phyloP scores from a whole-genome alignment of 2,113 vertebrate species.

The Gopherus evgoodei region DNA sequence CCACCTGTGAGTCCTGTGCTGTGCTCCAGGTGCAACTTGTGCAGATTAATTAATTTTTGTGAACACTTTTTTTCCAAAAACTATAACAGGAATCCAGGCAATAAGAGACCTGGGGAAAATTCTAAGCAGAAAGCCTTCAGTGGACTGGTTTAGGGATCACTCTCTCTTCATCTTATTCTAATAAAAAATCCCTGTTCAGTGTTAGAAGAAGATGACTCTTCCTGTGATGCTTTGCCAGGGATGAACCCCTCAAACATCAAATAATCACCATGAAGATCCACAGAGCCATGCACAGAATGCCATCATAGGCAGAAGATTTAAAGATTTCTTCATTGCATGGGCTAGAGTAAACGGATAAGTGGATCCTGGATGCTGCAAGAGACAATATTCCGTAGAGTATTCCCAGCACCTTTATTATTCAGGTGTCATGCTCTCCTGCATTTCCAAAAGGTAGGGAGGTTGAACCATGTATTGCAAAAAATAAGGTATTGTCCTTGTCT shows the following conservation, averaged over 20 bases:
- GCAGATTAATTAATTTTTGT: too few relatives aligned
- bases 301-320: neutral
- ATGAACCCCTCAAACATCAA: neutral
- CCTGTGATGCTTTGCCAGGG: neutral
- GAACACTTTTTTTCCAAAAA: neutral
- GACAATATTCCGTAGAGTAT: neutral
- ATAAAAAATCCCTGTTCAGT: neutral
- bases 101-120: neutral
- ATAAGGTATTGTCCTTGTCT: neutral
- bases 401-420: neutral
- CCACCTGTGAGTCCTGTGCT: neutral
- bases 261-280: neutral
- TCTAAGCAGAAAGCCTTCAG: neutral
- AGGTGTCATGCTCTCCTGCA: neutral
- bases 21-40: neutral
- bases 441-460: neutral
- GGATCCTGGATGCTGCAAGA: neutral
- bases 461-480: neutral
- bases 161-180: neutral
- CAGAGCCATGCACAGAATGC: neutral
- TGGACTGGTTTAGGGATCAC: neutral
- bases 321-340: accelerated
- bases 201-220: neutral
- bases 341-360: neutral
- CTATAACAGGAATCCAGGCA: neutral